phyloP scores from a whole-genome alignment of 2,797 vertebrate genomes.

The Antennarius maculatus region DNA sequence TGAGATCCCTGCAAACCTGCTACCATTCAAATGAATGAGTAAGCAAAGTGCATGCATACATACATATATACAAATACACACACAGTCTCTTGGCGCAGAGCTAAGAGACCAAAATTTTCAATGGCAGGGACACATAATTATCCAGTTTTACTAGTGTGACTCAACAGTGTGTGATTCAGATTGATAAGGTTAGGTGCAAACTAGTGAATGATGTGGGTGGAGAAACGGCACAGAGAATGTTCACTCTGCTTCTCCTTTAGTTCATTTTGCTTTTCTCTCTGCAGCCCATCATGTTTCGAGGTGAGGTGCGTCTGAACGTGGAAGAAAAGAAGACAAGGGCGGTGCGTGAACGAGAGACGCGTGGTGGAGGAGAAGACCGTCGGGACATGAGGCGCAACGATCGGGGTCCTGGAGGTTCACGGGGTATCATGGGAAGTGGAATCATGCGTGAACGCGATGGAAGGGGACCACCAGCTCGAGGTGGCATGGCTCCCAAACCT shows the following conservation, averaged over 20 bases:
- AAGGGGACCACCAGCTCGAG: constrained; percentile 88
- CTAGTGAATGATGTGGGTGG: constrained; percentile 54
- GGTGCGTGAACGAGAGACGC: constrained; percentile 91
- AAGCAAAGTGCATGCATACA: too few relatives aligned
- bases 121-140: too few relatives aligned
- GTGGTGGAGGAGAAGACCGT: constrained; percentile 85
- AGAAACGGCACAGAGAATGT: constrained; percentile 13
- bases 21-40: too few relatives aligned
- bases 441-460: constrained; percentile 93
- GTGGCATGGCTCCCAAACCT: constrained; percentile 89
- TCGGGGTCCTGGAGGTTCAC: constrained; percentile 88
- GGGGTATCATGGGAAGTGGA: constrained; percentile 86
- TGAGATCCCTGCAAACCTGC: too few relatives aligned
- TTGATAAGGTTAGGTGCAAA: constrained; percentile 17
- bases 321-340: constrained; percentile 98
- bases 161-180: not conserved
- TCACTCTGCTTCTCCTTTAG: not conserved
- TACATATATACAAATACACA: too few relatives aligned
- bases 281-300: constrained; percentile 98
- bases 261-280: constrained; percentile 31
- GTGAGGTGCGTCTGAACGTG: constrained; percentile 96
- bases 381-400: constrained; percentile 90
- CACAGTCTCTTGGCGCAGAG: not conserved
- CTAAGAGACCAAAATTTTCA: too few relatives aligned
- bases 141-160: not conserved